These are phyloP conservation scores for Polyommatus icarus DNA, from an alignment of 2,888 invertebrate species.

Conservation along the genomic window DNA sequence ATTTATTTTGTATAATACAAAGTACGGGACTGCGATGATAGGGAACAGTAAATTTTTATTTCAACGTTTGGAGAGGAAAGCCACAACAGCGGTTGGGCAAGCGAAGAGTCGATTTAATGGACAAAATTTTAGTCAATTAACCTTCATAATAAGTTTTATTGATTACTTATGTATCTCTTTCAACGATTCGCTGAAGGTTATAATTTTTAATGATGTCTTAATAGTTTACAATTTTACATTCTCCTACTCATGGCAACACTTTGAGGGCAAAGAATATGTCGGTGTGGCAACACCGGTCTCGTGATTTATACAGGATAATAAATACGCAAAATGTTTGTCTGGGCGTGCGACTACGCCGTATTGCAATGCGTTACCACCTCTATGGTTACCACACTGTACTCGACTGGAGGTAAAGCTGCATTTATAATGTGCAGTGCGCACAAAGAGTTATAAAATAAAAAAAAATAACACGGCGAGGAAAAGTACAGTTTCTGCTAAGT, in stretches of 20 bases:
- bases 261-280: slow-evolving; percentile 14
- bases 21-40: too few species aligned
- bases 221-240: not conserved
- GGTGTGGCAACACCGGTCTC: not conserved
- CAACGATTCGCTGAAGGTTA: not conserved
- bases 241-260: not conserved
- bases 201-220: slow-evolving; percentile 5
- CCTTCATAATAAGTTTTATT: not conserved
- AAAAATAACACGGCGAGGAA: too few species aligned
- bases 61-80: not conserved
- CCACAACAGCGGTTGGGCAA: not conserved
- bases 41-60: not conserved
- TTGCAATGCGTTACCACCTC: not conserved
- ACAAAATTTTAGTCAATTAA: not conserved
- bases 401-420: not conserved
- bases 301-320: slow-evolving; percentile 25
- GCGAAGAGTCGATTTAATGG: not conserved
- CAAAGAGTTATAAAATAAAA: too few species aligned
- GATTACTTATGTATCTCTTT: not conserved
- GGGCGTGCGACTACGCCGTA: not conserved
- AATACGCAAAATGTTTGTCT: not conserved
- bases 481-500: too few species aligned
- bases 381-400: not conserved
- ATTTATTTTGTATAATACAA: too few species aligned
- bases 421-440: slow-evolving; percentile 31